Base-by-base conservation (phyloP, 2,888 invertebrate genomes). In the Lochmaea capreae region DNA sequence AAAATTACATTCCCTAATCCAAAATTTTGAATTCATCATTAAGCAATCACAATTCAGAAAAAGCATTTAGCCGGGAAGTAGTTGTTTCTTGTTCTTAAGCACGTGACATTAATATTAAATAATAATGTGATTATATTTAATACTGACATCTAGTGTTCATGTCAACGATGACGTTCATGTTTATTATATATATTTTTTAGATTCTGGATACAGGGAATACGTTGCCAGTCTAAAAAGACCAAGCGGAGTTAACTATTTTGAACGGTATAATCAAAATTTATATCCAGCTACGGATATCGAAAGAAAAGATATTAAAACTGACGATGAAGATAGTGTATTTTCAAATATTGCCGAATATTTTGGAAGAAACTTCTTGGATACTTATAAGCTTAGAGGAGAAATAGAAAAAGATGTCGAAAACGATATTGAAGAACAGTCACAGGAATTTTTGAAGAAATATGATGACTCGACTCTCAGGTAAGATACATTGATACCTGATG, bases 351-450 rank as follows among this genome's bases (percentile, higher is more conserved):
- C 84, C 8, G 76, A 81, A 14, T 82, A 81, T 39, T 76, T 87
- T 10, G 87, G 87, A 0, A 81, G 79, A 54, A 80, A 80, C n/a
- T 88, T 76, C 84, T 86, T 11, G 71, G 88, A 77, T 82, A 86
- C 81, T n/a, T 73, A 85, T 83, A 87, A 67, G 83, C 85, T 74
- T 78, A 86, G 80, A 81, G 88, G 77, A 80, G 81, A 33, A 59
- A 46, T 75, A 3, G 77, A 77, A 63, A 67, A 72, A 14, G 77
- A 75, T 14, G 42, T 57, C 10, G 43, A 81, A n/a, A 78, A 80
- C 9, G 81, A 83, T 61, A 79, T 83, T 11, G 83, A 85, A 42
- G 79, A 77, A 11, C 82, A 84, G 72, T 81, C 84, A 0, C 78
- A 81, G 43, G 78, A 81, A 12, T 86, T 87, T 77, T 80, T 84